Percentiles rank a stretch among this genome's conserved stretches.
Evolutionary conservation across 2,113 vertebrate genomes (phyloP).

Genomic region (Epinephelus moara): DNA sequence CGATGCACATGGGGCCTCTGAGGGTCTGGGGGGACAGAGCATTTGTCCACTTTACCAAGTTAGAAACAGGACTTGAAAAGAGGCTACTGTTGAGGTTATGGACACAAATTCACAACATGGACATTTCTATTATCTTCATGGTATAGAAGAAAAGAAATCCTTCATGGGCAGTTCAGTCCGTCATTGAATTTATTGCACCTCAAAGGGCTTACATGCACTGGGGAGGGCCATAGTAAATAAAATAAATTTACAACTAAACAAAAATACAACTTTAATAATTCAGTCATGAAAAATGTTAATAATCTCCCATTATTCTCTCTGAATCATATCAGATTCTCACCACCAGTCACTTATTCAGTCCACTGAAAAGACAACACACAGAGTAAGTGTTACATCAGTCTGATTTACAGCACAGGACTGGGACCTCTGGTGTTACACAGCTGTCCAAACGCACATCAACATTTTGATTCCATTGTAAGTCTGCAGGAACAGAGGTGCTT

Average conservation of each 20-base stretch:
- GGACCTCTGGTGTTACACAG: constrained; percentile 76
- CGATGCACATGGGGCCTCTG: too few relatives aligned
- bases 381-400: constrained; percentile 83
- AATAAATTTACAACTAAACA: constrained; percentile 89
- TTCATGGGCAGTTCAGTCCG: constrained; percentile 84
- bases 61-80: neutral
- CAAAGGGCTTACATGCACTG: constrained; percentile 98
- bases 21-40: too few relatives aligned
- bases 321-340: constrained; percentile 80
- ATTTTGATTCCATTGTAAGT: constrained; percentile 24
- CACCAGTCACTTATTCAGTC: constrained; percentile 89
- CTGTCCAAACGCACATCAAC: constrained; percentile 68
- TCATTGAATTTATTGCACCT: constrained; percentile 99
- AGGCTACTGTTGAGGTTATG: neutral
- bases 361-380: constrained; percentile 88
- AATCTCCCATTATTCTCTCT: constrained; percentile 58
- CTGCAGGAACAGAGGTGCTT: constrained; percentile 32
- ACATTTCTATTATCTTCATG: neutral
- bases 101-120: too few relatives aligned
- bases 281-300: constrained; percentile 73
- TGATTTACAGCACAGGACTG: constrained; percentile 62
- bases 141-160: constrained; percentile 3
- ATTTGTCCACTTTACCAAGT: neutral
- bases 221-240: constrained; percentile 88
- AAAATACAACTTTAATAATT: constrained; percentile 89